Evolutionary conservation across 2,797 vertebrate species (phyloP), one percentile per base, ranked within the genome.

Genomic region (Enteromius fasciolatus): DNA sequence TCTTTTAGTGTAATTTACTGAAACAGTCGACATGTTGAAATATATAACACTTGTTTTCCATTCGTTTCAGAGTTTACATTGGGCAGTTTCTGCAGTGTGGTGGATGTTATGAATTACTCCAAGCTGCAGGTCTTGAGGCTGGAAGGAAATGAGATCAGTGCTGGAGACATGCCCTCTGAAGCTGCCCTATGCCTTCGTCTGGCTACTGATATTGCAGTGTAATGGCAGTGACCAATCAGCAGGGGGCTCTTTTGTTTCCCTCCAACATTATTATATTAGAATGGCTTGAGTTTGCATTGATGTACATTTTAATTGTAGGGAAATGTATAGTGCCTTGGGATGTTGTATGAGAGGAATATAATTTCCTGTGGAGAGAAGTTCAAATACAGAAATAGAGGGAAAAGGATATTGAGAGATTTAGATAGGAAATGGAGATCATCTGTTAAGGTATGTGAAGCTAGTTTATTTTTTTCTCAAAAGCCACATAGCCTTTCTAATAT

Each of bases 81-180:
- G 92, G 96, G 96, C 82, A 99, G 97, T 80, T 98, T 99, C 94
- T 99, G 98, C 92, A 93, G 90, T 20, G 77, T 95, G 48, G 91
- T 96, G 88, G 97, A 99, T 0, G 92, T 97, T 81, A 92, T 94
- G 89, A 98, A 95, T 91, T 99, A 97, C 94, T 99, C 98, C 76
- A 95, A 93, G 85, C 96, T 99, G 76, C 94, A 86, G 90, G 96
- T 97, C 5, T 91, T 99, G 89, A 95, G 97, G 36, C 93, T 99
- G 80, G 98, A 99, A 0, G 97, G 97, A 5, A 99, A 99, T 3
- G 95, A 95, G 87, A 95, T 99, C 88, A 89, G 92, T 63, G 85
- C 80, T 1, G 90, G 91, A n/a, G 95, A 96, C 2, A 88, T 99
- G 88, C 97, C 98, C 0, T 88, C 91, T 0, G 97, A 99, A 0